Percentiles rank a stretch among this genome's conserved stretches.
Conservation (phyloP, 2,797 vertebrate species). For the Tauraco hartlaubi region DNA sequence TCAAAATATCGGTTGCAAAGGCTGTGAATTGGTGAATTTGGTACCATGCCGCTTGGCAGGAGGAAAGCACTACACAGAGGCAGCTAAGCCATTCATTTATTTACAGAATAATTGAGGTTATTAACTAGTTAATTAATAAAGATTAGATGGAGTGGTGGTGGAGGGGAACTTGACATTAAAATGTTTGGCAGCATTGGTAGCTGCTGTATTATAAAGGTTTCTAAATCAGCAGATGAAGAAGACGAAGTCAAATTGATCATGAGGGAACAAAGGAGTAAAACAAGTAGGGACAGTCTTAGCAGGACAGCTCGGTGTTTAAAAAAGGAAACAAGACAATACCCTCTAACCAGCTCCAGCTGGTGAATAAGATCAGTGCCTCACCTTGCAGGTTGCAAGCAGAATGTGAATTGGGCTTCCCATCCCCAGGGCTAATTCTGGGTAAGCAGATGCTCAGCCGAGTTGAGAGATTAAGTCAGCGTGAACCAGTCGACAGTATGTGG, state of each 20-base stretch:
- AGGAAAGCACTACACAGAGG: neutral
- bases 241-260: neutral
- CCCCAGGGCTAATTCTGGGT: constrained; percentile 15
- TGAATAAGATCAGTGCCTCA: neutral
- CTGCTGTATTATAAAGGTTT: neutral
- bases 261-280: neutral
- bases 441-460: constrained; percentile 25
- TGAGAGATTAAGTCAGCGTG: constrained; percentile 13
- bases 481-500: neutral
- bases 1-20: neutral
- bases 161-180: neutral
- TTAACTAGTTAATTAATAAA: constrained; percentile 63
- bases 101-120: constrained; percentile 35
- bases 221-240: neutral
- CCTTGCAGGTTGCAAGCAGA: constrained; percentile 12
- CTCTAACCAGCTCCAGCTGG: neutral
- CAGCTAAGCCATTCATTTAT: neutral
- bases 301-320: neutral
- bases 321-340: constrained; percentile 10
- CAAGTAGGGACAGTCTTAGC: neutral
- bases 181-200: neutral
- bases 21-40: neutral
- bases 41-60: neutral
- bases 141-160: neutral
- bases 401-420: constrained; percentile 29